Conservation (phyloP, 2,888 invertebrate species). For the Chelonus formosanus region DNA sequence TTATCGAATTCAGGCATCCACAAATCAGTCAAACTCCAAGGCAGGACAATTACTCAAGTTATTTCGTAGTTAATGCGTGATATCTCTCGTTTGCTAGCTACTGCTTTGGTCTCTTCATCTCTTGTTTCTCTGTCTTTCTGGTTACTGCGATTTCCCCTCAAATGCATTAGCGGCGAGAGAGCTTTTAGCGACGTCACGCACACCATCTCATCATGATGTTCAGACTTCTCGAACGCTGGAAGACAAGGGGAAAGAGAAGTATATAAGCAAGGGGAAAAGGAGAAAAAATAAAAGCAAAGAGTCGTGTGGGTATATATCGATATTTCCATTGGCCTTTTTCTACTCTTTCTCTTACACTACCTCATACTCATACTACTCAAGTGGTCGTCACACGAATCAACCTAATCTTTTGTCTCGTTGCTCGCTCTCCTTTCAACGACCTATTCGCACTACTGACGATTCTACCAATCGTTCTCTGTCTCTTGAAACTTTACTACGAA, state of each 20-base stretch:
- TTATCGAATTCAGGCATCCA: slow-evolving; percentile 16
- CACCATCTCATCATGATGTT: slow-evolving; percentile 38
- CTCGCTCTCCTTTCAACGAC: slow-evolving; percentile 47
- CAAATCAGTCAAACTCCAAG: slow-evolving; percentile 14
- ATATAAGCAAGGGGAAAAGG: slow-evolving; percentile 19
- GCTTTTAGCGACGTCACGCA: slow-evolving; percentile 60
- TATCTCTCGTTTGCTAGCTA: slow-evolving; percentile 25
- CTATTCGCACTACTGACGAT: slow-evolving; percentile 36
- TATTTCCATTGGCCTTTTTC: slow-evolving; percentile 21
- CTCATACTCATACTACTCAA: slow-evolving; percentile 26
- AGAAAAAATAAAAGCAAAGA: slow-evolving; percentile 14
- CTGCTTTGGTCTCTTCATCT: slow-evolving; percentile 32
- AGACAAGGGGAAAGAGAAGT: slow-evolving; percentile 35
- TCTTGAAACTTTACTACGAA: slow-evolving; percentile 3
- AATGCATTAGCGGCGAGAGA: slow-evolving; percentile 62
- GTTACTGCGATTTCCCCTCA: slow-evolving; percentile 37
- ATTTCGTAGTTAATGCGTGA: slow-evolving; percentile 48
- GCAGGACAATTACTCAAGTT: slow-evolving; percentile 52
- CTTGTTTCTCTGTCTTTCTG: slow-evolving; percentile 24
- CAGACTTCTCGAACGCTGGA: slow-evolving; percentile 28
- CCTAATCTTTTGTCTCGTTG: slow-evolving; percentile 55
- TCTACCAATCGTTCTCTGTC: slow-evolving; percentile 23
- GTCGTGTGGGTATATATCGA: not conserved
- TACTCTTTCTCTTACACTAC: slow-evolving; percentile 25
- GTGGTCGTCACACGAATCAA: slow-evolving; percentile 40